These are phyloP conservation scores for Piliocolobus tephrosceles DNA, from an alignment of 2,113 vertebrate genomes.

Conservation along the genomic window DNA sequence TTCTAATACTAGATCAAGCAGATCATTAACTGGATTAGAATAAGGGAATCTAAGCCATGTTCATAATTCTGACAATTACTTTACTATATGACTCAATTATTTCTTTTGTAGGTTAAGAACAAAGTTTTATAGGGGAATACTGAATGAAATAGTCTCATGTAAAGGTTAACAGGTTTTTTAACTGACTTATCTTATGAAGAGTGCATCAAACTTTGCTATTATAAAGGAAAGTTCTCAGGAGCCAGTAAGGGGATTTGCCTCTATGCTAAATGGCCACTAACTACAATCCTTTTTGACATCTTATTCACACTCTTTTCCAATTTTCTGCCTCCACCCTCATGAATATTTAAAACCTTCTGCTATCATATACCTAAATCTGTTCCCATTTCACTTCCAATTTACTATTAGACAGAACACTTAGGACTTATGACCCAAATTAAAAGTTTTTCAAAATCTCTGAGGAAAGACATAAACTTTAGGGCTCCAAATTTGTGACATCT, in stretches of 20 bases:
- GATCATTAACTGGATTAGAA: conserved; percentile 1
- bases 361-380: neutral
- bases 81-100: neutral
- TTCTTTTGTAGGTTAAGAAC: conserved; percentile 38
- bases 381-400: conserved; percentile 52
- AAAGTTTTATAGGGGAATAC: neutral
- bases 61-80: conserved; percentile 38
- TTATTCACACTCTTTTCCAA: neutral
- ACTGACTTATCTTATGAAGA: neutral
- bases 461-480: neutral
- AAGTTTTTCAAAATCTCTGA: neutral
- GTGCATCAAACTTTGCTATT: neutral
- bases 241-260: neutral
- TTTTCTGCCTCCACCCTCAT: neutral
- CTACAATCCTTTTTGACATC: neutral
- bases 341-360: neutral
- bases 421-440: conserved; percentile 13
- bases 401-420: neutral
- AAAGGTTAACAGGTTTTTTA: conserved; percentile 13
- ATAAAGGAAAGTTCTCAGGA: neutral
- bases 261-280: neutral
- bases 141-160: neutral
- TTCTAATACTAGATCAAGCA: neutral
- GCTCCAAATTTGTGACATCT: neutral
- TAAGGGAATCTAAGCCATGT: conserved; percentile 10